These are phyloP conservation scores for Doris montereyensis DNA, from an alignment of 2,888 invertebrate species.

Conservation along the genomic window DNA sequence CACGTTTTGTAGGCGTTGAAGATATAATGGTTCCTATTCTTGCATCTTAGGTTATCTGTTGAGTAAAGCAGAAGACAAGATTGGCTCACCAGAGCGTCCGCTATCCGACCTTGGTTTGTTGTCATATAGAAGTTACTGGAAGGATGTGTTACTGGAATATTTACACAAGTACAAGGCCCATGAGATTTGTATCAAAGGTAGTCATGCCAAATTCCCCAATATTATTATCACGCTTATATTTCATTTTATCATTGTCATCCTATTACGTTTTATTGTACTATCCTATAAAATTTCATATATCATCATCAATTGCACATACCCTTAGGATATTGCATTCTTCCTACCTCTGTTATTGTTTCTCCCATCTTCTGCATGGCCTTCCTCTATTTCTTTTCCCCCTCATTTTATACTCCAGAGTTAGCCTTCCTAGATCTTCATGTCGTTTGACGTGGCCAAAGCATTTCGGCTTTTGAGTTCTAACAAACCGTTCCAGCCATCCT, in stretches of 20 bases:
- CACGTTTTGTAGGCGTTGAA: too few relatives aligned
- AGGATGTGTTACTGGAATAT: conserved; percentile 92
- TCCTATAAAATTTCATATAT: not conserved
- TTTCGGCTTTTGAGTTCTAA: too few relatives aligned
- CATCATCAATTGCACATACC: not conserved
- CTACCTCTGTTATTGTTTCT: too few relatives aligned
- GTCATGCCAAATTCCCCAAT: not conserved
- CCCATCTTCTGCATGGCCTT: too few relatives aligned
- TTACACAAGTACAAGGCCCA: conserved; percentile 91
- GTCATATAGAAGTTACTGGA: conserved; percentile 99
- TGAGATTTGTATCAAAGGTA: conserved; percentile 87
- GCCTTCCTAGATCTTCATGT: too few relatives aligned
- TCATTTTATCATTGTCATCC: too few relatives aligned
- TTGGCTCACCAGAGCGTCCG: conserved; percentile 99
- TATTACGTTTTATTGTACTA: not conserved
- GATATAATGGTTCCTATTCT: too few relatives aligned
- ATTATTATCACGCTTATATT: not conserved
- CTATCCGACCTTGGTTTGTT: conserved; percentile 97
- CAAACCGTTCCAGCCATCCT: too few relatives aligned
- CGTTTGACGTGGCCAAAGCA: too few relatives aligned
- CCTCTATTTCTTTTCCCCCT: too few relatives aligned
- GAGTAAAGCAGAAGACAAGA: conserved; percentile 95
- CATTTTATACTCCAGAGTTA: too few relatives aligned
- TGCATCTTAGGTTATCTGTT: conserved; percentile 97
- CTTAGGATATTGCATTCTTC: too few relatives aligned